These are phyloP conservation scores for Harpagus bidentatus DNA, from an alignment of 2,113 vertebrate species.

Conservation along the genomic window DNA sequence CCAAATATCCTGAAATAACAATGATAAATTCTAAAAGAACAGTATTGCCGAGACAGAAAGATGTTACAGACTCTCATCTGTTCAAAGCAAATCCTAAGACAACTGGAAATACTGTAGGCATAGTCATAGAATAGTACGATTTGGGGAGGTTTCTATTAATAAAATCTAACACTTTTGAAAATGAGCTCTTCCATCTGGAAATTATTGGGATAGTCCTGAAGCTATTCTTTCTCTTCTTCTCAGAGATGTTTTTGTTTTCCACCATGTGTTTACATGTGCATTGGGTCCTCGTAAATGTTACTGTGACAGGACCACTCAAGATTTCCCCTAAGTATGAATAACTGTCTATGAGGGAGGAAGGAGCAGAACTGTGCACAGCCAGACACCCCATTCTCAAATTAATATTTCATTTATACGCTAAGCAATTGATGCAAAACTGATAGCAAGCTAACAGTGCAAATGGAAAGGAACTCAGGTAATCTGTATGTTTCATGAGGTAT, in stretches of 20 bases:
- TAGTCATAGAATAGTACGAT: neutral
- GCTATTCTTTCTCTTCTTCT: neutral
- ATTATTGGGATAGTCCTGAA: neutral
- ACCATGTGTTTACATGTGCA: neutral
- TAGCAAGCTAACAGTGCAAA: neutral
- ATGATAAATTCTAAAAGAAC: neutral
- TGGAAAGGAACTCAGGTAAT: neutral
- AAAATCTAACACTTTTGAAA: neutral
- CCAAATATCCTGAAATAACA: neutral
- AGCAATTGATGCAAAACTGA: neutral
- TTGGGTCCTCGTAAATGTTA: neutral
- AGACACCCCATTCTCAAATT: neutral
- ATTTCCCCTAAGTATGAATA: neutral
- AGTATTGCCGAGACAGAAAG: neutral
- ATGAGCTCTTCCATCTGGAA: neutral
- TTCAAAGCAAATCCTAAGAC: neutral
- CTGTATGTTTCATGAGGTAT: neutral
- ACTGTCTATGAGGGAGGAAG: neutral
- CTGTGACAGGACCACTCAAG: neutral
- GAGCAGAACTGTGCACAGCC: neutral
- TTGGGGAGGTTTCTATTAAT: neutral
- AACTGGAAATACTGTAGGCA: neutral
- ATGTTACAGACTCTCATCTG: neutral
- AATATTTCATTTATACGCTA: neutral
- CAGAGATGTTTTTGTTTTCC: neutral